phyloP scores from a whole-genome alignment of 2,113 vertebrate species.

The Phoxinus phoxinus region DNA sequence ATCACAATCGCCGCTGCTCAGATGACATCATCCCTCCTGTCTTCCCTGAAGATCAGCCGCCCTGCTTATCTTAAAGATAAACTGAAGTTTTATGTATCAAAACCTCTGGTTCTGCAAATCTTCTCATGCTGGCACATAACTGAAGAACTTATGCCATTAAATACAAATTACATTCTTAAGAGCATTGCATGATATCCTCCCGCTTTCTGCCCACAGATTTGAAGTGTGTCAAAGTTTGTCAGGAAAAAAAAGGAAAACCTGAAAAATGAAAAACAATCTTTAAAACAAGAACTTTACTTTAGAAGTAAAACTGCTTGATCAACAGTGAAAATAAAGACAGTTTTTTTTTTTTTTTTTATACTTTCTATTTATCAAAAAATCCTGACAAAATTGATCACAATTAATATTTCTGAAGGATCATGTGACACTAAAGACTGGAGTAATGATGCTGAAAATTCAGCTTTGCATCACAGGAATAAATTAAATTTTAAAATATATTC shows the following conservation, averaged over 20 bases:
- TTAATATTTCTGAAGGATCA: too few relatives aligned
- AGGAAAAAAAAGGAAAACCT: not conserved
- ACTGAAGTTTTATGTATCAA: conserved; percentile 12
- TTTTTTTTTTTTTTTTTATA: too few relatives aligned
- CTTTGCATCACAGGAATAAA: too few relatives aligned
- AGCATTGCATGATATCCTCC: not conserved
- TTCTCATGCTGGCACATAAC: not conserved
- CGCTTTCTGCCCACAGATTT: not conserved
- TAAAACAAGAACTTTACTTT: too few relatives aligned
- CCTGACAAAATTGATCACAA: too few relatives aligned
- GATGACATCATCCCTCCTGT: conserved; percentile 28
- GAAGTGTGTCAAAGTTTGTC: not conserved
- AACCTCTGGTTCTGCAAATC: not conserved
- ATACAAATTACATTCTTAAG: not conserved
- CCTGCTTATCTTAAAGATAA: conserved; percentile 29
- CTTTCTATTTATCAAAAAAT: too few relatives aligned
- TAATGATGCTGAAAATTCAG: too few relatives aligned
- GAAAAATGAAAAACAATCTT: not conserved
- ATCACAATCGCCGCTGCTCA: not conserved
- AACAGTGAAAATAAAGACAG: too few relatives aligned
- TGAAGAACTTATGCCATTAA: not conserved
- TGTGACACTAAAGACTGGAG: too few relatives aligned
- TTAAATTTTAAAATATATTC: too few relatives aligned
- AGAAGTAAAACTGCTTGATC: too few relatives aligned
- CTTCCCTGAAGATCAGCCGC: conserved; percentile 21